These are phyloP conservation scores for Microplitis demolitor DNA, from an alignment of 1,140 invertebrate species.

Conservation along the genomic window DNA sequence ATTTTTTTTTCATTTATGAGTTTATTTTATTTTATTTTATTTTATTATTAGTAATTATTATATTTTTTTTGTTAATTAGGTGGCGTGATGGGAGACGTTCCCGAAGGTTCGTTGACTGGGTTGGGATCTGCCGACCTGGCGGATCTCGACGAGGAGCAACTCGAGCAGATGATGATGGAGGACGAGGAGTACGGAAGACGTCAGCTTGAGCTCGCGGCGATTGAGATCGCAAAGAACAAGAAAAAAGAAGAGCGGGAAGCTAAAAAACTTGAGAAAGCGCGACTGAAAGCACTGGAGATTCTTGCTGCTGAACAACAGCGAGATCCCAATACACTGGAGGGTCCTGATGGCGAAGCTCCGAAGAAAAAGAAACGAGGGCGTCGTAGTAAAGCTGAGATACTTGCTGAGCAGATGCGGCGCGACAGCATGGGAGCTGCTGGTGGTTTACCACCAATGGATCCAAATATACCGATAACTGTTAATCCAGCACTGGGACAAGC, in stretches of 20 bases:
- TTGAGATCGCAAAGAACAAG: slow-evolving; percentile 66
- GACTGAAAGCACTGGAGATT: slow-evolving; percentile 61
- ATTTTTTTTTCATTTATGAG: no score
- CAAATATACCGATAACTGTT: slow-evolving; percentile 25
- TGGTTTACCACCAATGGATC: slow-evolving; percentile 21
- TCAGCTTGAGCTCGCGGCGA: slow-evolving; percentile 62
- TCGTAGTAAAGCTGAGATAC: slow-evolving; percentile 58
- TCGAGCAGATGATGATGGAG: slow-evolving; percentile 68
- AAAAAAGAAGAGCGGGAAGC: slow-evolving; percentile 65
- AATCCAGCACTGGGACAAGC: neutral
- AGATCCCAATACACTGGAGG: slow-evolving; percentile 36
- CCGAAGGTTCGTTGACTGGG: slow-evolving; percentile 47
- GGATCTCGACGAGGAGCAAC: slow-evolving; percentile 66
- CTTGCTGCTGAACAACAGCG: slow-evolving; percentile 53
- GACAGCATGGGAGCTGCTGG: slow-evolving; percentile 37
- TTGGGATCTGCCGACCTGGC: slow-evolving; percentile 58
- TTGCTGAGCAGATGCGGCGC: slow-evolving; percentile 59
- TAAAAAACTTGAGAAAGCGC: slow-evolving; percentile 66
- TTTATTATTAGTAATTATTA: slow-evolving; percentile 23
- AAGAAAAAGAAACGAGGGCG: slow-evolving; percentile 59
- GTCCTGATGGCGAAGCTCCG: slow-evolving; percentile 52
- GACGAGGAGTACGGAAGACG: slow-evolving; percentile 67
- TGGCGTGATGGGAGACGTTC: slow-evolving; percentile 42
- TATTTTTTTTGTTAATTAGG: slow-evolving; percentile 37
- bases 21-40: no score